phyloP scores from a whole-genome alignment of 2,113 vertebrate genomes.

The Phylloscopus trochiloides region DNA sequence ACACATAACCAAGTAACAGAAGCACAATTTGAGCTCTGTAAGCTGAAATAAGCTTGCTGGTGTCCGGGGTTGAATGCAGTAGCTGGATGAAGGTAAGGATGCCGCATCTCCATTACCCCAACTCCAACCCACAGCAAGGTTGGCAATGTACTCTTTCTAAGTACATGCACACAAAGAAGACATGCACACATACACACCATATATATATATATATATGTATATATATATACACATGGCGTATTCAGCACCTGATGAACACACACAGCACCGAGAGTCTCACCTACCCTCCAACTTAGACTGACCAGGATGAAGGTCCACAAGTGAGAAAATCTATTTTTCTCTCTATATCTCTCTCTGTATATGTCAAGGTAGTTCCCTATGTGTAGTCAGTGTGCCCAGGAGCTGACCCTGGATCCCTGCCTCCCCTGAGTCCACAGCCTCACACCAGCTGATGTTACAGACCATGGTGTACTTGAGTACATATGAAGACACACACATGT shows the following conservation, averaged over 20 bases:
- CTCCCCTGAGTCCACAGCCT: neutral
- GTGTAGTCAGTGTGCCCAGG: neutral
- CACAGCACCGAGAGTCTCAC: neutral
- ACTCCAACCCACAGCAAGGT: neutral
- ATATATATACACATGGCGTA: fast-evolving
- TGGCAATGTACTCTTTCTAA: neutral
- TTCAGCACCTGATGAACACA: neutral
- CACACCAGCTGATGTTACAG: neutral
- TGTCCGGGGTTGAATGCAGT: neutral
- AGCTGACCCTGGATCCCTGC: neutral
- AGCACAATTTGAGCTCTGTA: neutral
- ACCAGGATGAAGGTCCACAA: neutral
- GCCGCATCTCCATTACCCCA: neutral
- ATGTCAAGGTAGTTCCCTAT: neutral
- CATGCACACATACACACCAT: no score
- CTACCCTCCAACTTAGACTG: neutral
- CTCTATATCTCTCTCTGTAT: neutral
- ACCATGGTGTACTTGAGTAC: fast-evolving
- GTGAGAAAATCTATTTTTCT: no score
- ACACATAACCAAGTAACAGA: neutral
- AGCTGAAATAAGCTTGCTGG: neutral
- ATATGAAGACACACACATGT: neutral
- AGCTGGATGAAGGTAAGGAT: neutral
- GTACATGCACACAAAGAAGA: neutral
- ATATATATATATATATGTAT: neutral